These are phyloP conservation scores for Plusia festucae DNA, from an alignment of 2,888 invertebrate genomes.

Conservation along the genomic window DNA sequence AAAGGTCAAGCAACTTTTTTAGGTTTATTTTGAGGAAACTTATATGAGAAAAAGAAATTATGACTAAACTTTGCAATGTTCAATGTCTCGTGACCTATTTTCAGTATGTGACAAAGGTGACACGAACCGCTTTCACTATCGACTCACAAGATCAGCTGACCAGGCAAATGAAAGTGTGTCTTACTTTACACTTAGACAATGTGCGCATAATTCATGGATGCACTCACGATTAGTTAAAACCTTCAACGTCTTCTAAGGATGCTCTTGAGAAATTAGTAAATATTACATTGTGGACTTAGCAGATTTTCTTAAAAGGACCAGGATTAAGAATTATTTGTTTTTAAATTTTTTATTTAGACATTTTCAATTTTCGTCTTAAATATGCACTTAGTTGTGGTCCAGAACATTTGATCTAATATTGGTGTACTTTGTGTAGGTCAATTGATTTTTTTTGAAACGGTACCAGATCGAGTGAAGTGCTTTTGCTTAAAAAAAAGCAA, in stretches of 20 bases:
- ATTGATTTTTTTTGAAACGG: no score
- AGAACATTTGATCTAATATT: neutral
- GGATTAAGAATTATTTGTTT: neutral
- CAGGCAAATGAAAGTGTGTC: constrained; percentile 34
- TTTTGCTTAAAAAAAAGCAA: no score
- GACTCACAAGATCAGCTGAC: constrained; percentile 15
- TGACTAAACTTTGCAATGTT: no score
- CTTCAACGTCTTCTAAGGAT: neutral
- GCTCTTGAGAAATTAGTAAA: neutral
- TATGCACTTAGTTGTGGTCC: no score
- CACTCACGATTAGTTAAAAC: neutral
- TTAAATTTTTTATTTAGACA: no score
- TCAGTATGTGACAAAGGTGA: neutral
- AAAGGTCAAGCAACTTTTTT: no score
- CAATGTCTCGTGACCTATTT: neutral
- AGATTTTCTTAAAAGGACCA: neutral
- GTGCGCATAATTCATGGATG: constrained; percentile 40
- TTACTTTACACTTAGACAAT: constrained; percentile 22
- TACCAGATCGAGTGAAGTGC: no score
- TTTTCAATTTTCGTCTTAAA: no score
- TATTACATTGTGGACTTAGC: neutral
- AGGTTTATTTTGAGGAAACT: no score
- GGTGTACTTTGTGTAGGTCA: neutral
- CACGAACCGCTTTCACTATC: constrained; percentile 20
- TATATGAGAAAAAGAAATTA: no score